These are phyloP conservation scores for Muraenolepis orangiensis DNA, from an alignment of 2,797 vertebrate species.

Conservation along the genomic window DNA sequence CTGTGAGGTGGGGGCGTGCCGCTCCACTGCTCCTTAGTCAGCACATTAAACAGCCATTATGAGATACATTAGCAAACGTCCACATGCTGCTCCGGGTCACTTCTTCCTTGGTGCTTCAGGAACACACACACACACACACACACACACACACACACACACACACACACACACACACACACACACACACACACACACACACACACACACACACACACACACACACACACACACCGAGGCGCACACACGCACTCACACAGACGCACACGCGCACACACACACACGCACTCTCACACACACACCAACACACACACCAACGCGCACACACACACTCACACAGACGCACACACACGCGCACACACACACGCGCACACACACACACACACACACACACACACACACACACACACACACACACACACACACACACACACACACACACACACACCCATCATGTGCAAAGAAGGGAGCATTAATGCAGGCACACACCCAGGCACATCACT, in stretches of 20 bases:
- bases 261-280: background rate
- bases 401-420: background rate
- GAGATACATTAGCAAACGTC: slow-evolving; percentile 21
- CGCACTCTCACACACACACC: background rate
- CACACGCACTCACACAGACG: too few relatives aligned
- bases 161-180: background rate
- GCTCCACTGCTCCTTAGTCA: slow-evolving; percentile 15
- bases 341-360: background rate
- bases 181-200: background rate
- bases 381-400: background rate
- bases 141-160: background rate
- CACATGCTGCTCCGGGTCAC: slow-evolving; percentile 9
- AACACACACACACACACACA: slow-evolving; percentile 3
- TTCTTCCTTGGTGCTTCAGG: slow-evolving; percentile 2
- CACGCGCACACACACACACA: background rate
- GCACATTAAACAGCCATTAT: slow-evolving; percentile 29
- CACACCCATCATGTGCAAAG: too few relatives aligned
- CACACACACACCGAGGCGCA: background rate
- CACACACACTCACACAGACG: background rate
- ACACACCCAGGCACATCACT: too few relatives aligned
- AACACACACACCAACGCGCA: slow-evolving; percentile 2
- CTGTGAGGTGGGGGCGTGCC: background rate
- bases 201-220: background rate
- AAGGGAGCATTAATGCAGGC: too few relatives aligned
- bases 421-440: too few relatives aligned